These are phyloP conservation scores for Xiphorhynchus erythropygius DNA, from an alignment of 2,797 vertebrate species.

Conservation along the genomic window DNA sequence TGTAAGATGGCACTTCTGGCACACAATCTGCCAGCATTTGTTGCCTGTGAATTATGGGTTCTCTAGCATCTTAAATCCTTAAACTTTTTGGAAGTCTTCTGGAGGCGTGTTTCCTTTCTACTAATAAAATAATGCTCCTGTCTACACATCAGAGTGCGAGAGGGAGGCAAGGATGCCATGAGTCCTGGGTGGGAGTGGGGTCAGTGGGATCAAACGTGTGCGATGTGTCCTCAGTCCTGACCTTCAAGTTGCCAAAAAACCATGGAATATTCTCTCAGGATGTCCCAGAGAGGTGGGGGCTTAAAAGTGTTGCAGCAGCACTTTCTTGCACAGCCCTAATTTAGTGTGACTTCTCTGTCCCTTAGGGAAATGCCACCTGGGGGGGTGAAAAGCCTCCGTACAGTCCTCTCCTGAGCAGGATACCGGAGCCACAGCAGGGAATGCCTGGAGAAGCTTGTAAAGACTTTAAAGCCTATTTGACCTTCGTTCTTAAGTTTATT, in stretches of 20 bases:
- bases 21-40: background rate
- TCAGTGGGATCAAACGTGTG: background rate
- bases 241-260: background rate
- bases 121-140: background rate
- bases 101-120: background rate
- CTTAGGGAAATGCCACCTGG: background rate
- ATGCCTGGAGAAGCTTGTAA: background rate
- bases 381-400: background rate
- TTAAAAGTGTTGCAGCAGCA: background rate
- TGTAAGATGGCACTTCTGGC: constrained; percentile 28
- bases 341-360: background rate
- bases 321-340: background rate
- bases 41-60: constrained; percentile 13
- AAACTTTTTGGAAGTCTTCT: background rate
- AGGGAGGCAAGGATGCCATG: background rate
- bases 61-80: constrained; percentile 16
- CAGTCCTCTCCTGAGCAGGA: background rate
- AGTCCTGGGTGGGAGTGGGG: background rate
- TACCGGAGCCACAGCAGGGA: rapidly evolving
- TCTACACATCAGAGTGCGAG: background rate
- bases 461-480: background rate
- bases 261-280: background rate
- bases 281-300: background rate
- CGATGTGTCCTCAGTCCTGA: background rate
- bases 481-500: background rate